Percentiles rank a stretch among this genome's conserved stretches.
Conservation (phyloP, 1,140 invertebrate genomes). For the Lerema accius region DNA sequence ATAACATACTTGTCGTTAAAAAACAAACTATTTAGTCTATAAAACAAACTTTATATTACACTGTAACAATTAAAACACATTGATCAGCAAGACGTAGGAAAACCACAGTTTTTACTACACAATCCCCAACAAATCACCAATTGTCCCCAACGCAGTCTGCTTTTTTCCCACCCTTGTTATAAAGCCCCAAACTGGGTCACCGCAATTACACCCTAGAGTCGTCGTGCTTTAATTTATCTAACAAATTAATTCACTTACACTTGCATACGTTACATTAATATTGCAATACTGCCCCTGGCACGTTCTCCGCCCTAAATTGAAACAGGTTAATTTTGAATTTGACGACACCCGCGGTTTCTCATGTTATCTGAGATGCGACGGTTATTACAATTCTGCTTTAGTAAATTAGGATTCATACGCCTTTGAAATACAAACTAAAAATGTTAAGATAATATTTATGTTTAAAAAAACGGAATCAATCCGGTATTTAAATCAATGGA, state of each 20-base stretch:
- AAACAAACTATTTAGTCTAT: too few species aligned
- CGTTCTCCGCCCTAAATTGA: constrained; percentile 29
- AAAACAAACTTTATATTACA: too few species aligned
- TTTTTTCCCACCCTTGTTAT: constrained; percentile 39
- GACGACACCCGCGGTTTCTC: neutral
- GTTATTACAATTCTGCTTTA: neutral
- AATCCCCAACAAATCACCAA: constrained; percentile 5
- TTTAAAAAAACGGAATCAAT: too few species aligned
- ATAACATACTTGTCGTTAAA: too few species aligned
- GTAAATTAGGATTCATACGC: too few species aligned
- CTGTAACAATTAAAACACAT: too few species aligned
- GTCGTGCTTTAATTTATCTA: constrained; percentile 57
- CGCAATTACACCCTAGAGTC: constrained; percentile 59
- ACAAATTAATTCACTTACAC: constrained; percentile 62
- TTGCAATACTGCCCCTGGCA: constrained; percentile 36
- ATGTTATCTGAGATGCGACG: neutral
- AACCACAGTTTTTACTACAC: too few species aligned
- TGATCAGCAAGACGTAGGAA: too few species aligned
- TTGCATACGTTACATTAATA: constrained; percentile 42
- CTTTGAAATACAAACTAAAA: too few species aligned
- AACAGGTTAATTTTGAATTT: constrained; percentile 27
- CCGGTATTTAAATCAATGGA: too few species aligned
- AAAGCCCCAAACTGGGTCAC: constrained; percentile 56
- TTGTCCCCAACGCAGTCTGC: constrained; percentile 38
- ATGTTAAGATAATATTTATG: too few species aligned